Base-by-base conservation (phyloP, 1,140 invertebrate genomes). In the Brachionus paranguensis region DNA sequence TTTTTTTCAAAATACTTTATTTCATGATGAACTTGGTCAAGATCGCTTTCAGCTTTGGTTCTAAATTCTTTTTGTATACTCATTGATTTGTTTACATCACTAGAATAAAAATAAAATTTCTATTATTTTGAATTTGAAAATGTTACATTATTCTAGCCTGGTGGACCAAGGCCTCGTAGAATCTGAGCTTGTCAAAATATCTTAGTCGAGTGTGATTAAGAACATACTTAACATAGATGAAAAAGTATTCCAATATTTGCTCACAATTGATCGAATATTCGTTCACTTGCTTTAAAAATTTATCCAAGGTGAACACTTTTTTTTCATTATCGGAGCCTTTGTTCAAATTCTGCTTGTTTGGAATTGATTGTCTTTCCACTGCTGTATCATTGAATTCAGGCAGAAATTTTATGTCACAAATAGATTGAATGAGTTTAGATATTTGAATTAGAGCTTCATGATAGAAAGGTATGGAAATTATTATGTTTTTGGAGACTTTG, bases 161-260 rank as follows among this genome's bases (percentile, higher is more conserved):
- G 64, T 81, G 27, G 3, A 60, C 37, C 20, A 81, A 81, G 11
- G 24, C 60, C n/a, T 81, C 53, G 20, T 81, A 81, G 43, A 81
- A 81, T 60, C 78, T 37, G n/a, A 81, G 37, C n/a, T 60, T 81
- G 11, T 81, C 64, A 68, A 64, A 81, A 43, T 41, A 68, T 14
- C 50, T 14, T 41, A 41, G n/a, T 10, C 78, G 50, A 10, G 78
- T 68, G 41, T 81, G 78, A 27, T 81, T 64, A 3, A 81, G 53
- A 20, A 81, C 43, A 68, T 81, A 81, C 41, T 81, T 81, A 14
- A 81, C 53, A 68, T 81, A 81, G 8, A 81, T 14, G 37, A 81
- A 81, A 68, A 64, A 81, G 43, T 50, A 76, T 27, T 76, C 72
- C 43, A 76, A 76, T 27, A 76, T 50, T 76, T 76, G 43, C 17